A percentile compares a stretch with the other conserved stretches of the same genome.
These are phyloP conservation scores for Chlorodrepanis virens DNA, from an alignment of 2,113 vertebrate genomes.

Conservation along the genomic window DNA sequence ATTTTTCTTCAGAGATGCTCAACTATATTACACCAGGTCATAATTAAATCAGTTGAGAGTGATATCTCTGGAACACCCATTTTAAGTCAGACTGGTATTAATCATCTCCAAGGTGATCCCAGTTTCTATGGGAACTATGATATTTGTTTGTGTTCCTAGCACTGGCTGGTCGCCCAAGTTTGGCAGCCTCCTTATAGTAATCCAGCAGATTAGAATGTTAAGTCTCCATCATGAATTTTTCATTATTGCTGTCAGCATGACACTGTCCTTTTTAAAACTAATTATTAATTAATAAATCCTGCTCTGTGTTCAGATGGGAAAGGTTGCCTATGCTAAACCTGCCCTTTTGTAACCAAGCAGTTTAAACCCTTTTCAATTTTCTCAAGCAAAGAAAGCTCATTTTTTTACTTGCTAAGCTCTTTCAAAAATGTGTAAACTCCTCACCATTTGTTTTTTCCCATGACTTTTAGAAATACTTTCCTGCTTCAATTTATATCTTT, in stretches of 20 bases:
- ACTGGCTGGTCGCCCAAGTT: conserved; percentile 38
- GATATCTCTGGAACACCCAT: conserved; percentile 36
- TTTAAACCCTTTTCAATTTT: conserved; percentile 21
- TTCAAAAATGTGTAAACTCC: not conserved
- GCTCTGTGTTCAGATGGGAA: conserved; percentile 14
- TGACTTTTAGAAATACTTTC: conserved; percentile 31
- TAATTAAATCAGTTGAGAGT: conserved; percentile 61
- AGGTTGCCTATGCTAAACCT: not conserved
- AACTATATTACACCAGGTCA: conserved; percentile 16
- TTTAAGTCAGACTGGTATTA: conserved; percentile 61
- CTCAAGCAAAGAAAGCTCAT: conserved; percentile 8
- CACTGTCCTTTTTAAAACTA: conserved; percentile 40
- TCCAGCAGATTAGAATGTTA: conserved; percentile 63
- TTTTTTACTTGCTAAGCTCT: not conserved
- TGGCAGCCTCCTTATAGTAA: conserved; percentile 47
- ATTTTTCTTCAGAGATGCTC: conserved; percentile 26
- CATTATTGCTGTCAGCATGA: conserved; percentile 36
- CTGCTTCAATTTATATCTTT: not conserved
- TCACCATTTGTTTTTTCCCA: not conserved
- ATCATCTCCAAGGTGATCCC: conserved; percentile 78
- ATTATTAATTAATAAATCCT: conserved; percentile 57
- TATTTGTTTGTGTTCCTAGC: conserved; percentile 71
- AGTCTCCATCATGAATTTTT: conserved; percentile 40
- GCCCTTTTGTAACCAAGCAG: not conserved
- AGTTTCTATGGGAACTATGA: conserved; percentile 72